Conservation (phyloP, 2,113 vertebrate species). For the Apteryx mantelli region DNA sequence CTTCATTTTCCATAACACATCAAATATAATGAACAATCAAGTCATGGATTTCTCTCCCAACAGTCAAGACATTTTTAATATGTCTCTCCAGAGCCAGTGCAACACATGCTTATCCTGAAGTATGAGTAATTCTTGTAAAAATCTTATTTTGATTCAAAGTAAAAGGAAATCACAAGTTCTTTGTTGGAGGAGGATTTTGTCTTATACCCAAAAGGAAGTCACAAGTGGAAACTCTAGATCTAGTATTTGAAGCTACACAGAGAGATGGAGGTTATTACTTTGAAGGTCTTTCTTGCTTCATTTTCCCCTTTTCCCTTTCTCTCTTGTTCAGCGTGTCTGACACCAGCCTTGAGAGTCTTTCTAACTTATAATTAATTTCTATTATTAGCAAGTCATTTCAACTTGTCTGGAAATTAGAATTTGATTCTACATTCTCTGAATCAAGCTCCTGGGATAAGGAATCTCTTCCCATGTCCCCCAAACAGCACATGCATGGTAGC, state of each 20-base stretch:
- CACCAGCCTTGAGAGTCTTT: slow-evolving; percentile 25
- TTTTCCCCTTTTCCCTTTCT: not conserved
- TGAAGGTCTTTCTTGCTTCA: slow-evolving; percentile 12
- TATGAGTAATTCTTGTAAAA: not conserved
- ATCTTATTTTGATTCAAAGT: not conserved
- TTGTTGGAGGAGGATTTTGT: slow-evolving; percentile 15
- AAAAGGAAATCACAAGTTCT: not conserved
- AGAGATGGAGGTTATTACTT: not conserved
- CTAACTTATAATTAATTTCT: slow-evolving; percentile 64
- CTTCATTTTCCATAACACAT: not conserved
- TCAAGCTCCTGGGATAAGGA: not conserved
- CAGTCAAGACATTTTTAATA: not conserved
- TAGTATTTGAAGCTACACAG: not conserved
- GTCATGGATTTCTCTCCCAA: not conserved
- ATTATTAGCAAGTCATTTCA: slow-evolving; percentile 57
- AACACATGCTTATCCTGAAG: not conserved
- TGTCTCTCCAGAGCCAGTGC: too few relatives aligned
- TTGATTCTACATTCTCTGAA: slow-evolving; percentile 9
- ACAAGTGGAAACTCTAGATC: not conserved
- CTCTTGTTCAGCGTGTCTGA: slow-evolving; percentile 15
- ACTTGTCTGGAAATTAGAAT: slow-evolving; percentile 1
- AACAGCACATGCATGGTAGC: not conserved
- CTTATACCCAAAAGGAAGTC: not conserved
- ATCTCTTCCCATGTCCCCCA: not conserved
- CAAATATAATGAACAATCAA: not conserved